phyloP scores from a whole-genome alignment of 2,113 vertebrate species.

The Hiodon alosoides region DNA sequence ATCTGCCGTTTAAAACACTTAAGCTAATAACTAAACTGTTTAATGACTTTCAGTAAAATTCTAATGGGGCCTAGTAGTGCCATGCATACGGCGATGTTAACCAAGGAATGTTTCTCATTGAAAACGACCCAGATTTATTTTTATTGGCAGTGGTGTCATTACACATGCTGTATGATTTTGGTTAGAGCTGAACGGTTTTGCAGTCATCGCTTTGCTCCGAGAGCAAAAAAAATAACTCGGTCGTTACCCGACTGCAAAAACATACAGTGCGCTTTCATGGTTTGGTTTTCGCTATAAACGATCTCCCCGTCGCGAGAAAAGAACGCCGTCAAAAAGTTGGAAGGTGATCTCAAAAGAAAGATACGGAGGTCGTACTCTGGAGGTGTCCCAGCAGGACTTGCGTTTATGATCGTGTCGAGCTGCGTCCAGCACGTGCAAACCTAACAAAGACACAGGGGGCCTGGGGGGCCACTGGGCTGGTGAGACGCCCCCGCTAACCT shows the following conservation, averaged over 20 bases:
- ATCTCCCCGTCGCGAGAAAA: no score
- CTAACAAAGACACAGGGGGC: background rate
- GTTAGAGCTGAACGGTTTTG: constrained; percentile 32
- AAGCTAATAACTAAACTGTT: constrained; percentile 14
- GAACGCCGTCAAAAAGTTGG: no score
- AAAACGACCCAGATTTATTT: constrained; percentile 29
- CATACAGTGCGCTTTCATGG: no score
- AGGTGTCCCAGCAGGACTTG: background rate
- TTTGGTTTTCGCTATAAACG: no score
- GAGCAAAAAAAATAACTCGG: background rate
- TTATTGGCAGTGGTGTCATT: constrained; percentile 20
- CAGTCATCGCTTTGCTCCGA: constrained; percentile 25
- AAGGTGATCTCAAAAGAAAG: no score
- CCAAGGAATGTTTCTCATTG: constrained; percentile 17
- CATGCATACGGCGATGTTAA: background rate
- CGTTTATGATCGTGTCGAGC: background rate
- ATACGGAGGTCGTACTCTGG: no score
- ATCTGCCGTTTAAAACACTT: constrained; percentile 29
- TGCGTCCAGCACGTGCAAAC: background rate
- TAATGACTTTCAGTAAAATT: constrained; percentile 24
- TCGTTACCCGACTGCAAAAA: no score
- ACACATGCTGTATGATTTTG: constrained; percentile 30
- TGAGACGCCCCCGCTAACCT: background rate
- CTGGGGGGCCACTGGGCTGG: background rate
- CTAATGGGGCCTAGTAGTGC: constrained; percentile 14